Evolutionary conservation across 2,888 invertebrate species (phyloP), one percentile per base, ranked within the genome.

Genomic region (Cosmorhoe ocellata): DNA sequence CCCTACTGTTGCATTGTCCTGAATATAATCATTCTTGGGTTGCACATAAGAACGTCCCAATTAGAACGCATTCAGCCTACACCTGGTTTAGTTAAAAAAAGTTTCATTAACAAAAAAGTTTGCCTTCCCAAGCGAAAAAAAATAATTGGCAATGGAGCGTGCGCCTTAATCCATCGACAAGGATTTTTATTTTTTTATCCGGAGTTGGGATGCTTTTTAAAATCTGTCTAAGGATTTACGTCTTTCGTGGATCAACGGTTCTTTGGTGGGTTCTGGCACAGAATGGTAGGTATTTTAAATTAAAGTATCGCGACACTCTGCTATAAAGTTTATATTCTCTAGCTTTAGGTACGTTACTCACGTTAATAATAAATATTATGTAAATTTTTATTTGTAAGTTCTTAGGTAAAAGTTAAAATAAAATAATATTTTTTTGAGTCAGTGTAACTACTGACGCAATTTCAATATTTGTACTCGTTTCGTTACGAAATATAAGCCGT

Each of bases 91-190:
- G 61, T 64, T 61, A 69, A 70, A 72, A 70, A 69, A 64, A 58
- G 59, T 14, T 43, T 45, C 24, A 37, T 40, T 31, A 51, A 24
- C 56, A 59, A 65, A 58, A 54, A 59, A 51, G 31, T 50, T 46
- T 24, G 49, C 34, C 38, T 27, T 38, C 14, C 22, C 76, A 67
- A 69, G 68, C 51, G 51, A 69, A 61, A 71, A 81, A 79, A 81
- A 76, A 79, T 82, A 80, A 84, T 81, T 78, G 80, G 83, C 85
- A 85, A 84, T 84, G 86, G 80, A 84, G 85, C 85, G 80, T 81
- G 74, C 72, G 65, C 53, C 63, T 69, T 86, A 87, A 85, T 81
- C 81, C 86, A 76, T 74, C 74, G 68, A 64, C 69, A 63, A 61
- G 59, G 57, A 53, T 58, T 66, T 63, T 65, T 73, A 61, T 63